Conservation (phyloP, 2,113 vertebrate species). For the Sisor rabdophorus region DNA sequence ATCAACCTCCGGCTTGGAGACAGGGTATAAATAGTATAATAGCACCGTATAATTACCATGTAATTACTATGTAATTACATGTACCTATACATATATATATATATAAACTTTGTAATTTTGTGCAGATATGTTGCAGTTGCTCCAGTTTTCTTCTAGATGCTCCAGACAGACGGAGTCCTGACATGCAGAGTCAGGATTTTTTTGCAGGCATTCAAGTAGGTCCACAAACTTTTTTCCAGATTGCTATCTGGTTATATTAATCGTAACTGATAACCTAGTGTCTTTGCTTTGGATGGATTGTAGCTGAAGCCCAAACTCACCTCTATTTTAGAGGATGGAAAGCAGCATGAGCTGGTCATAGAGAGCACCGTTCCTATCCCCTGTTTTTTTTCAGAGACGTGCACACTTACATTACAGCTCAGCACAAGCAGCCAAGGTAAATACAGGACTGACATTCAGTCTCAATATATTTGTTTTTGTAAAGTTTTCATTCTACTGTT, state of each 20-base stretch:
- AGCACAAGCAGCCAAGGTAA: constrained; percentile 74
- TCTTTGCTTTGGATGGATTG: constrained; percentile 32
- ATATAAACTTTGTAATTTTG: background rate
- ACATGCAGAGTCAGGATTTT: constrained; percentile 79
- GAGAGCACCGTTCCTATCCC: constrained; percentile 80
- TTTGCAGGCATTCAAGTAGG: constrained; percentile 76
- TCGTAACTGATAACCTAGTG: background rate
- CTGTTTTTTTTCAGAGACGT: constrained; percentile 71
- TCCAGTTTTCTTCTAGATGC: constrained; percentile 80
- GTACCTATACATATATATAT: background rate
- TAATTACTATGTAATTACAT: constrained; percentile 9
- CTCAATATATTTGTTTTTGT: background rate
- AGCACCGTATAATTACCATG: too few species aligned
- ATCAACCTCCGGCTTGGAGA: constrained; percentile 86
- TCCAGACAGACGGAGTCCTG: constrained; percentile 65
- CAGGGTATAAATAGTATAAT: constrained; percentile 72
- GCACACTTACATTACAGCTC: constrained; percentile 74
- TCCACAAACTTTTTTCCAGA: background rate
- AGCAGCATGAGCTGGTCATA: constrained; percentile 69
- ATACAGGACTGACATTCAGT: background rate
- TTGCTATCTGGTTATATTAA: background rate
- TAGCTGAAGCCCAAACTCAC: constrained; percentile 74
- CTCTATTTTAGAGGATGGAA: constrained; percentile 78
- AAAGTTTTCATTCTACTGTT: background rate
- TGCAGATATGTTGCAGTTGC: constrained; percentile 80